phyloP scores from a whole-genome alignment of 2,113 vertebrate species.

The Himantopus leucocephalus region DNA sequence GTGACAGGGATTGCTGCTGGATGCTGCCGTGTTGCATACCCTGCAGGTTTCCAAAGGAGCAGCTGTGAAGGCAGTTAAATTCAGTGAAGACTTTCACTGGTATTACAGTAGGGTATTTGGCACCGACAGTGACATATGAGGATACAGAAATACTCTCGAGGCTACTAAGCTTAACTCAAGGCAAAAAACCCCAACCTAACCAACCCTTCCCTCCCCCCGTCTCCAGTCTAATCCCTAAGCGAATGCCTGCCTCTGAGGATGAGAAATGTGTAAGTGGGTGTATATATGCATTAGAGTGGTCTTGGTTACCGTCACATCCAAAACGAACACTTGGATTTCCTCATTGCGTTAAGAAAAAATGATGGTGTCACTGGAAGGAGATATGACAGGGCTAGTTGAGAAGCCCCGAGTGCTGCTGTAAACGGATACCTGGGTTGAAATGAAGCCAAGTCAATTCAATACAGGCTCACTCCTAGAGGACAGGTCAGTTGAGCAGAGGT shows the following conservation, averaged over 20 bases:
- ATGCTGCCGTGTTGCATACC: not conserved
- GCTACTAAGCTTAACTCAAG: not conserved
- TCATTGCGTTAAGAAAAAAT: not conserved
- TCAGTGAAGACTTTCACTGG: not conserved
- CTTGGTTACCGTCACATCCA: not conserved
- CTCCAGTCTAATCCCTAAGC: not conserved
- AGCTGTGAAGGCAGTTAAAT: conserved; percentile 9
- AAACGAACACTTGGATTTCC: not conserved
- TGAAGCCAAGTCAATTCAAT: not conserved
- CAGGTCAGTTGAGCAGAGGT: not conserved
- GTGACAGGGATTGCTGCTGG: not conserved
- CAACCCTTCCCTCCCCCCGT: not conserved
- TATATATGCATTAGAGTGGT: not conserved
- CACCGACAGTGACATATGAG: not conserved
- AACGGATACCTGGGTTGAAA: not conserved
- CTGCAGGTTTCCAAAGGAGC: not conserved
- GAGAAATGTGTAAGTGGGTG: not conserved
- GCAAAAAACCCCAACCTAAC: not conserved
- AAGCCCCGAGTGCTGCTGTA: not conserved
- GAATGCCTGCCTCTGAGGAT: not conserved
- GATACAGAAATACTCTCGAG: not conserved
- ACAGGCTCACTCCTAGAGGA: not conserved
- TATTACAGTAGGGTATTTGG: conserved; percentile 9
- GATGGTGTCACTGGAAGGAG: not conserved
- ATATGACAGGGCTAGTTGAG: not conserved